A percentile compares a stretch with the other conserved stretches of the same genome.
Evolutionary conservation across 2,888 invertebrate genomes (phyloP).

Genomic region (Gibbula magus): DNA sequence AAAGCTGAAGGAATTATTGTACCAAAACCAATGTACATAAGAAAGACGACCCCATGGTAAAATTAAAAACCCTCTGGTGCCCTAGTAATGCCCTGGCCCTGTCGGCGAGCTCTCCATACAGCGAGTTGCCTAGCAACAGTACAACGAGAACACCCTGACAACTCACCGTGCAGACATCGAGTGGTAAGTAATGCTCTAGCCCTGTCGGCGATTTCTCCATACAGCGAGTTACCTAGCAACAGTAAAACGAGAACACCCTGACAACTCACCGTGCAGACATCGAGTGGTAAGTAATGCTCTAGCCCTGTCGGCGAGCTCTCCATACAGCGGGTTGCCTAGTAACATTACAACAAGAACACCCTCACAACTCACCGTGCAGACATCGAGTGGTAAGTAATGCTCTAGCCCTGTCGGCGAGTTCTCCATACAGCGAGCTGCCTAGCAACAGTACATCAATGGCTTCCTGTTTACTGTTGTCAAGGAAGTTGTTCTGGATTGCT

Average conservation of each 20-base stretch:
- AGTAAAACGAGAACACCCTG: too few species aligned
- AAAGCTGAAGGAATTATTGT: too few species aligned
- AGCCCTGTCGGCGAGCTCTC: constrained; percentile 93
- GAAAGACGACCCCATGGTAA: too few species aligned
- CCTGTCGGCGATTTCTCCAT: too few species aligned
- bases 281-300: constrained; percentile 76
- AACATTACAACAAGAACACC: not conserved
- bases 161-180: not conserved
- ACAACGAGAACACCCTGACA: too few species aligned
- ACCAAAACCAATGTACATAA: too few species aligned
- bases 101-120: too few species aligned
- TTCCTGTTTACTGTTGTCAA: constrained; percentile 93
- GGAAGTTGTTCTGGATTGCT: constrained; percentile 98
- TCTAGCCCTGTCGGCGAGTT: constrained; percentile 92
- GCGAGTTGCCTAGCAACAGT: too few species aligned
- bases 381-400: constrained; percentile 67
- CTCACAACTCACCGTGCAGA: constrained; percentile 75
- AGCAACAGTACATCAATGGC: constrained; percentile 96
- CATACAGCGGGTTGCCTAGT: constrained; percentile 89
- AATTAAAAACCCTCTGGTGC: too few species aligned
- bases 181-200: too few species aligned
- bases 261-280: not conserved
- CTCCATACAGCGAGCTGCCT: constrained; percentile 93
- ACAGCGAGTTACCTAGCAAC: too few species aligned
- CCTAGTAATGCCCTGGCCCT: too few species aligned